Conservation (phyloP, 1,140 invertebrate genomes). For the Drosophila lini region DNA sequence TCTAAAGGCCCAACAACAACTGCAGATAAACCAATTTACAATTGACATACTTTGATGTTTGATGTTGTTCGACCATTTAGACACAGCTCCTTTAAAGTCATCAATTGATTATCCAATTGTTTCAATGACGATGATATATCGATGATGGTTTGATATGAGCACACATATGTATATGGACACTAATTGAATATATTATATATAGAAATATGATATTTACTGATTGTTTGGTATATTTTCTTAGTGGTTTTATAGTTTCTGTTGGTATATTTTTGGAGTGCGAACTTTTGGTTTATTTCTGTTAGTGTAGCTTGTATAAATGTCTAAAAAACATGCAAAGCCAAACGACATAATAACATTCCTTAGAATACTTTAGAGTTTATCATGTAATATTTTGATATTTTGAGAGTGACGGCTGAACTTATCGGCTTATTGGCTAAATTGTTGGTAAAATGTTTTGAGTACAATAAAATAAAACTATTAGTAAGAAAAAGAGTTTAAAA, state of each 20-base stretch:
- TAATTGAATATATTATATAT: constrained; percentile 27
- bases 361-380: neutral
- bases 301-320: constrained; percentile 37
- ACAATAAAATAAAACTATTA: neutral
- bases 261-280: constrained; percentile 73
- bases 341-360: constrained; percentile 38
- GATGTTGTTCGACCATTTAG: constrained; percentile 8
- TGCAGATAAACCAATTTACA: neutral
- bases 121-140: constrained; percentile 67
- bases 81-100: constrained; percentile 44
- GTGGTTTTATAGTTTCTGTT: constrained; percentile 47
- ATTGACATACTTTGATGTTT: neutral
- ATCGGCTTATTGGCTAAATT: constrained; percentile 24
- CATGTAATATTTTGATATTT: neutral
- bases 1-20: neutral
- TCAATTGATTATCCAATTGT: constrained; percentile 69
- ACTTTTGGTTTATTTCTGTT: constrained; percentile 54
- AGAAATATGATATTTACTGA: constrained; percentile 23
- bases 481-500: neutral
- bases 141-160: constrained; percentile 54
- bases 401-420: constrained; percentile 40
- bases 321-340: constrained; percentile 29
- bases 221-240: constrained; percentile 39
- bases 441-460: constrained; percentile 9
- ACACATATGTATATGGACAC: constrained; percentile 42